Base-by-base conservation (phyloP, 2,797 vertebrate species). In the Enteromius fasciolatus region DNA sequence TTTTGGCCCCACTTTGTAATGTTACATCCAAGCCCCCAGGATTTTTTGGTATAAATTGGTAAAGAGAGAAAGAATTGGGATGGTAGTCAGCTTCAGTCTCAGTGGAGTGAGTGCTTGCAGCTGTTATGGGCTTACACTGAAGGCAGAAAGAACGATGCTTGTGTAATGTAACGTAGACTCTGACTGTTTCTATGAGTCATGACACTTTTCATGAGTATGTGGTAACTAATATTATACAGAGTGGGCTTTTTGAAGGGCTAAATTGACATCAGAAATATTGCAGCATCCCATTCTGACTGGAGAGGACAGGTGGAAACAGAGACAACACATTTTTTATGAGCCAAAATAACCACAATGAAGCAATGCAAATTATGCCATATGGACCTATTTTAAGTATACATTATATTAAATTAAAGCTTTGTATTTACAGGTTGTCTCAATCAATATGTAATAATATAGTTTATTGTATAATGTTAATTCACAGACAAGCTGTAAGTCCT, bases 41-140 rank as follows among this genome's bases (percentile, higher is more conserved):
- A 12, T 33, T 54, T 33, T 81, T 73, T 77, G 57, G 44, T 18
- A 25, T 25, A 50, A 80, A 25, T 18, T 33, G 39, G 41, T 41
- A 3, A 46, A 25, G 25, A 61, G 17, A 72, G 15, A 72, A 63
- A 61, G 23, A 41, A 25, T n/a, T 80, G 46, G 46, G 57, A 44
- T 76, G 75, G 36, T 46, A 25, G 36, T 41, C 59, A 12, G 57
- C 57, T 77, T 77, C 10, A 48, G 15, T 77, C 57, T 33, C 23
- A 12, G 15, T 28, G n/a, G 54, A 23, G 1, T 61, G 41, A 63
- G 78, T 61, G 39, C 39, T 80, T 36, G 54, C 28, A 63, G 41
- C 54, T 61, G 54, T 50, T 48, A 46, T 80, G 54, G 3, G n/a
- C 23, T 68, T 23, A 41, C 5, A 54, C 3, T 41, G 31, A 70